Percentiles rank a stretch among this genome's conserved stretches.
Evolutionary conservation across 1,140 invertebrate species (phyloP).

Genomic region (Heliconius congener): DNA sequence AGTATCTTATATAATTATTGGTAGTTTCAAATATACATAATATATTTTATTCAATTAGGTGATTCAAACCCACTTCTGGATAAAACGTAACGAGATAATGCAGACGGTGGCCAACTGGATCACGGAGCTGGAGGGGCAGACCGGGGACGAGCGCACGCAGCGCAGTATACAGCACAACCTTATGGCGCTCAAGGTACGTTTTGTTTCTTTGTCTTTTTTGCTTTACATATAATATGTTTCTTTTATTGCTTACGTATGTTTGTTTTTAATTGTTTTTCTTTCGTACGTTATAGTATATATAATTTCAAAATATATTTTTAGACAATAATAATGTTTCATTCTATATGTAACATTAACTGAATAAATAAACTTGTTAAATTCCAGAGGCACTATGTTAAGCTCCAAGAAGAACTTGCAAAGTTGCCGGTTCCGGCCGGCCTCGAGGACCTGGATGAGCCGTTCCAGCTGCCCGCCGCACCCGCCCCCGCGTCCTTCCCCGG

Average conservation of each 20-base stretch:
- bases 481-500: conserved; percentile 53
- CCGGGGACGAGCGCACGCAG: conserved; percentile 86
- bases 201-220: conserved; percentile 17
- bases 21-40: too few relatives aligned
- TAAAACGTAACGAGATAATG: conserved; percentile 95
- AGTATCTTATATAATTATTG: too few relatives aligned
- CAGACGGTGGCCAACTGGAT: conserved; percentile 95
- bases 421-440: conserved; percentile 88
- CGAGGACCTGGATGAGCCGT: conserved; percentile 86
- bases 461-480: conserved; percentile 79
- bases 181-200: conserved; percentile 87
- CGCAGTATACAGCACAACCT: conserved; percentile 89
- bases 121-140: conserved; percentile 89
- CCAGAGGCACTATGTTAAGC: conserved; percentile 89
- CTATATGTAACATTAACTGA: too few relatives aligned
- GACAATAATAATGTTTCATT: too few relatives aligned
- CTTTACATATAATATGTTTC: neutral
- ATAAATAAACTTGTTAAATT: conserved; percentile 36
- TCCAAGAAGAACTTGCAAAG: conserved; percentile 90
- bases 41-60: conserved; percentile 82
- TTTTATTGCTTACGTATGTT: too few relatives aligned
- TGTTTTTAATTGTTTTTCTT: too few relatives aligned
- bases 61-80: conserved; percentile 96
- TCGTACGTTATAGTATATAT: too few relatives aligned
- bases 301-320: too few relatives aligned